Conservation (phyloP, 2,888 invertebrate species). For the Hyposoter didymator region DNA sequence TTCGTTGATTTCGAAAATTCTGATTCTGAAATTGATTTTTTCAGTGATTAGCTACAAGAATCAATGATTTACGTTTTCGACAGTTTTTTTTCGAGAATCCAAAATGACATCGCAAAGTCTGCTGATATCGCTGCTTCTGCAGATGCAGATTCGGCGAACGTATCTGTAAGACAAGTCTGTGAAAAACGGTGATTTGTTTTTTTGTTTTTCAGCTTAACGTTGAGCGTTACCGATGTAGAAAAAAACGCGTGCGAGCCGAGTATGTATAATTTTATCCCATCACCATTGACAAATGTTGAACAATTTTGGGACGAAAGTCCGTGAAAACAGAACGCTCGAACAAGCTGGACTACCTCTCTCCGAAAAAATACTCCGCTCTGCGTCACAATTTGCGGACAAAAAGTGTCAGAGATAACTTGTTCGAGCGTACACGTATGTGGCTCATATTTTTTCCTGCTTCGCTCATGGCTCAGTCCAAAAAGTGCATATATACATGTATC, state of each 20-base stretch:
- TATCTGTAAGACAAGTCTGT: background rate
- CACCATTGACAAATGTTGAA: conserved; percentile 50
- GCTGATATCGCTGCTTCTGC: background rate
- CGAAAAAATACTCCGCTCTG: conserved; percentile 56
- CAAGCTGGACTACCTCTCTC: conserved; percentile 13
- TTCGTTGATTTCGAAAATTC: background rate
- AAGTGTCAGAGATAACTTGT: conserved; percentile 65
- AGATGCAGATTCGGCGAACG: background rate
- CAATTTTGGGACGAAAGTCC: conserved; percentile 26
- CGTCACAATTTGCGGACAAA: conserved; percentile 66
- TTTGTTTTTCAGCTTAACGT: background rate
- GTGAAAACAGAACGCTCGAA: conserved; percentile 44
- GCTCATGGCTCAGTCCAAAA: conserved; percentile 48
- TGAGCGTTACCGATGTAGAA: conserved; percentile 8
- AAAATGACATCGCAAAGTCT: background rate
- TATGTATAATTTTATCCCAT: conserved; percentile 25
- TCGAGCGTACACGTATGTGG: conserved; percentile 61
- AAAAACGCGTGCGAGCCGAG: conserved; percentile 16
- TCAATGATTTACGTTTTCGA: too few species aligned
- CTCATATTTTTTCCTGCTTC: conserved; percentile 51
- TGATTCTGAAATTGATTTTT: background rate
- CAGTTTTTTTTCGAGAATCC: background rate
- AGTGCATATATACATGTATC: conserved; percentile 17
- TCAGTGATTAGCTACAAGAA: background rate
- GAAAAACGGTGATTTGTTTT: background rate